Evolutionary conservation across 2,113 vertebrate genomes (phyloP).

Genomic region (Actenoides hombroni): DNA sequence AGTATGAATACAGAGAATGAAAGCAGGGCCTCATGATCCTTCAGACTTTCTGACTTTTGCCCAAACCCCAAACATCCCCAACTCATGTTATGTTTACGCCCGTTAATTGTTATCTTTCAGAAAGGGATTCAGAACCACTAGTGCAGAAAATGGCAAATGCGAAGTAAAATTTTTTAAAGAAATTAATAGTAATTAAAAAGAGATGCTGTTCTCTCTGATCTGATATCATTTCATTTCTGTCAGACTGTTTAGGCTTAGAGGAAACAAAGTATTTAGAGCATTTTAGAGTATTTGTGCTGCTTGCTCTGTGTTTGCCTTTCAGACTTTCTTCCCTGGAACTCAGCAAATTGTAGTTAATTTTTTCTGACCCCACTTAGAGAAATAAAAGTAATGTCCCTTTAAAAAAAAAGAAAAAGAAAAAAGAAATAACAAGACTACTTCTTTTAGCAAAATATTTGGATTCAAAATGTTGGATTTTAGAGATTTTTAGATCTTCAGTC

Average conservation of each 20-base stretch:
- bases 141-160: neutral
- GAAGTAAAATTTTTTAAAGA: neutral
- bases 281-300: neutral
- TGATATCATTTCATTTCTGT: neutral
- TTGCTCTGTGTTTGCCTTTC: neutral
- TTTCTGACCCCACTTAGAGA: neutral
- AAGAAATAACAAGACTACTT: neutral
- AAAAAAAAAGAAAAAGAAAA: neutral
- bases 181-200: conserved; percentile 36
- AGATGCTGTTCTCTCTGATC: conserved; percentile 15
- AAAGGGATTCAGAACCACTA: neutral
- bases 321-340: neutral
- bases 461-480: neutral
- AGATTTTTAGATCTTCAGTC: neutral
- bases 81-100: neutral
- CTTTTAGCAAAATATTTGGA: neutral
- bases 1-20: neutral
- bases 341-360: neutral
- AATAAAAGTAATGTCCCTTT: neutral
- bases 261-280: neutral
- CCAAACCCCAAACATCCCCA: neutral
- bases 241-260: neutral
- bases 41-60: neutral
- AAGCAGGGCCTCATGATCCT: neutral
- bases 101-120: neutral